Percentiles rank a stretch among this genome's conserved stretches.
phyloP scores from a whole-genome alignment of 2,113 vertebrate genomes.

The Notarius lentiginosus region DNA sequence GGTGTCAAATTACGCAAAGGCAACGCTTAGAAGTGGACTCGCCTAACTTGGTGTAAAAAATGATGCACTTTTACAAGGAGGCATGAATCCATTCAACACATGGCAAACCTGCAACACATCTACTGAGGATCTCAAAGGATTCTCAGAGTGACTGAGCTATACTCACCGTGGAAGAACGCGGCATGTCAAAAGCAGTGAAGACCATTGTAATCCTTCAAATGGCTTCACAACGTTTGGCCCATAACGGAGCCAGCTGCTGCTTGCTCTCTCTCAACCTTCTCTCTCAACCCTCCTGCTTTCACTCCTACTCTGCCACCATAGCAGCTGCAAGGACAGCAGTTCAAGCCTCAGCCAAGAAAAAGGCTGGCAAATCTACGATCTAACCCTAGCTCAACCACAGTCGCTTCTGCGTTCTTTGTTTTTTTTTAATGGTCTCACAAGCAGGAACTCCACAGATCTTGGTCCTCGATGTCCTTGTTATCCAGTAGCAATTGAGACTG shows the following conservation, averaged over 20 bases:
- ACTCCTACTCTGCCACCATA: constrained; percentile 20
- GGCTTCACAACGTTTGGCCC: constrained; percentile 60
- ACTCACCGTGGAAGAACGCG: constrained; percentile 75
- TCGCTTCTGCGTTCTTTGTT: neutral
- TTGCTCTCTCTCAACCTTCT: constrained; percentile 45
- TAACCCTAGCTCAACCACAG: neutral
- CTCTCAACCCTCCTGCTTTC: constrained; percentile 35
- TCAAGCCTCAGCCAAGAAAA: constrained; percentile 8
- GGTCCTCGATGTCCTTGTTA: constrained; percentile 47
- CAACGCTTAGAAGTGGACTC: too few species aligned
- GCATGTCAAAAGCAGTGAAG: constrained; percentile 73
- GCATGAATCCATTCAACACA: neutral
- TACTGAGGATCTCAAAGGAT: neutral
- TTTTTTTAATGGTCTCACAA: constrained; percentile 4
- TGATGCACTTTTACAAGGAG: neutral
- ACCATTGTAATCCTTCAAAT: constrained; percentile 73
- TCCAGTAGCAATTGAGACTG: constrained; percentile 51
- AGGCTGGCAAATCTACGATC: neutral
- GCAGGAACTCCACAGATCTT: constrained; percentile 39
- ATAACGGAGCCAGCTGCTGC: constrained; percentile 62
- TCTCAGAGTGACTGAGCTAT: constrained; percentile 42
- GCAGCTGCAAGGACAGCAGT: constrained; percentile 2
- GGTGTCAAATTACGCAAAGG: neutral
- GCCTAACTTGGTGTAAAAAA: neutral
- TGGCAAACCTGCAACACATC: neutral